Base-by-base conservation (phyloP, 2,113 vertebrate species). In the Passer montanus region DNA sequence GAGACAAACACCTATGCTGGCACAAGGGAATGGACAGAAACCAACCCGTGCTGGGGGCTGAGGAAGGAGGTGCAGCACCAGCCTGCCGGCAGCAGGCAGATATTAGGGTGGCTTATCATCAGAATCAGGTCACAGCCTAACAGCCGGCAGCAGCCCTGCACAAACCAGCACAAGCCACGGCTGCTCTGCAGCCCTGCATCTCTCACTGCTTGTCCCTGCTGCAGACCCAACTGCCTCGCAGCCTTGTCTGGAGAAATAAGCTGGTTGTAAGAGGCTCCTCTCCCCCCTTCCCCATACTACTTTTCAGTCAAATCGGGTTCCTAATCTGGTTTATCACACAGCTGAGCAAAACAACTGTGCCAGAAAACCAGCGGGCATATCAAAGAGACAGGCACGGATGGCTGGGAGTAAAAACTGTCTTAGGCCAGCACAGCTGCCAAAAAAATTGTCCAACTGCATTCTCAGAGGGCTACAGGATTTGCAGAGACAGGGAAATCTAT, bases 381-480 rank as follows among this genome's bases (percentile, higher is more conserved):
- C 88, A 88, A 90, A 96, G 68, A 73, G 72, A 90, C n/a, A 88
- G 85, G 50, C 66, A n/a, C 0, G 13, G 77, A 80, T 30, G 49
- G 49, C 69, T 85, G 69, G 41, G 87, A 94, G 93, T 74, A 79
- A 69, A 90, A 80, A 69, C 55, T 74, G 75, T 69, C 76, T 81
- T 84, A 89, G 80, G 33, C 55, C 72, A 93, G 80, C 70, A 76
- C 37, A 93, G 78, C 95, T 90, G 84, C 87, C 93, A 95, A 93
- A 95, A 94, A 84, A 84, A 86, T 68, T 77, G 79, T 92, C 79
- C 81, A 44, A 70, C 72, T 67, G 60, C 50, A 27, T 60, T 84
- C 79, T 90, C 52, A 39, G 44, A 90, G 64, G 83, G 72, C 55
- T 74, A 84, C n/a, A 84, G 79, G 72, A 43, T 90, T 95, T 91